phyloP scores from a whole-genome alignment of 2,888 invertebrate species.

The Andrena hattorfiana region DNA sequence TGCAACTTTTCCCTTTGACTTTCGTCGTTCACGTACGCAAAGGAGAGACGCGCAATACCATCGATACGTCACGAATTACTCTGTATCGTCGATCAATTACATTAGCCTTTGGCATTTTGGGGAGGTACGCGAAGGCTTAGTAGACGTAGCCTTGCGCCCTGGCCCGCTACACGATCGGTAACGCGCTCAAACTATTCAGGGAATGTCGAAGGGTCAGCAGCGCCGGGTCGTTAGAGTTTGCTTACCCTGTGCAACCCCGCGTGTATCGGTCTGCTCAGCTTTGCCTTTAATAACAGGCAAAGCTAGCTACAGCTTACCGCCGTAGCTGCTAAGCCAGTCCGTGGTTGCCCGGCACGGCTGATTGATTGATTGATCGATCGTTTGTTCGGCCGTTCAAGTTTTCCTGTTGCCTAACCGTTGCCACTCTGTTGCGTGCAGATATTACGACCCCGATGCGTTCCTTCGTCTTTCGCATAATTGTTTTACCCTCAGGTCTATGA shows the following conservation, averaged over 20 bases:
- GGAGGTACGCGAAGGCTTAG: conserved; percentile 34
- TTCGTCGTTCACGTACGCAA: neutral
- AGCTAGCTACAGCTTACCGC: conserved; percentile 40
- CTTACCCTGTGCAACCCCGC: conserved; percentile 46
- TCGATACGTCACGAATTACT: conserved; percentile 46
- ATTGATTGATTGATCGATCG: conserved; percentile 69
- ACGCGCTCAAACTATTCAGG: conserved; percentile 71
- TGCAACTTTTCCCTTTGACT: conserved; percentile 26
- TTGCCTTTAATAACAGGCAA: conserved; percentile 67
- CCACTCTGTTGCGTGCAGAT: conserved; percentile 25
- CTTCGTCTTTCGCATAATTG: neutral
- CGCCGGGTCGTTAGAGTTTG: conserved; percentile 70
- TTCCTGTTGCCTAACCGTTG: conserved; percentile 28
- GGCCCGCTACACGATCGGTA: conserved; percentile 62
- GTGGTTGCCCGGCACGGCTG: conserved; percentile 30
- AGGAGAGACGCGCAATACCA: neutral
- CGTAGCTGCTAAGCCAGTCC: conserved; percentile 39
- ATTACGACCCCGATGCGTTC: neutral
- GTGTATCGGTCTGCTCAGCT: conserved; percentile 59
- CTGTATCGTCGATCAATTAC: conserved; percentile 64
- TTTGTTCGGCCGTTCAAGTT: conserved; percentile 44
- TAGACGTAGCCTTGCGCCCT: conserved; percentile 5
- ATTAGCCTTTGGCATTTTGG: conserved; percentile 58
- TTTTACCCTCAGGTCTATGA: neutral
- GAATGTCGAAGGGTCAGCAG: conserved; percentile 70